Evolutionary conservation across 2,113 vertebrate genomes (phyloP), one percentile per base, ranked within the genome.

Genomic region (Pongo abelii): DNA sequence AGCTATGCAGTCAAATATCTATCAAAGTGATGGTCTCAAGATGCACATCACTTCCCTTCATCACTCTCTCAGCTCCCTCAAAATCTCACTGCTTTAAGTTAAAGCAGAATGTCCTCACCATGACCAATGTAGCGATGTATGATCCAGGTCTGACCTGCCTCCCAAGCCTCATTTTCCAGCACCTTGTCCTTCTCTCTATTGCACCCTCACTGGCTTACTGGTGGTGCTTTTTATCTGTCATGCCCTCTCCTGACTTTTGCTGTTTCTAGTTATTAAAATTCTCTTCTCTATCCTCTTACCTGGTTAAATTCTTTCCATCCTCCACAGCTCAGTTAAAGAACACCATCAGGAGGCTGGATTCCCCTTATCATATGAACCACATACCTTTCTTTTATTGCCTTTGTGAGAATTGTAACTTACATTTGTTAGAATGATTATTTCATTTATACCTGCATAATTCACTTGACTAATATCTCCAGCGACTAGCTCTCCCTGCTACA

Each of bases 381-480:
- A 80, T 8, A 23, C 12, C 3, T 86, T 40, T 48, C 30, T 27
- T 84, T 38, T 75, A 75, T 75, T 61, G 35, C 14, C 20, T 57
- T 61, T 91, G 27, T 91, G 20, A 52, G 38, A 90, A 87, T 20
- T 55, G 4, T 89, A 89, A 59, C 83, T 84, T 77, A 57, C 0
- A 55, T 50, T 86, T 92, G 18, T 90, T 79, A 94, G 27, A 79
- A 90, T 78, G 5, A 32, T 89, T 50, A 72, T 94, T 86, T 92
- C 30, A 95, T 69, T 85, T 96, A 50, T 81, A 43, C 75, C 23
- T 96, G 57, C 52, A 46, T 69, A 72, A 89, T 22, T 86, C 84
- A 48, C 35, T 79, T 92, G 59, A 5, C 20, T 67, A 91, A 30
- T 93, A 84, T 48, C 16, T 18, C 4, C 52, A 69, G 35, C 1